Base-by-base conservation (phyloP, 2,797 vertebrate species). In the Girardinus metallicus region DNA sequence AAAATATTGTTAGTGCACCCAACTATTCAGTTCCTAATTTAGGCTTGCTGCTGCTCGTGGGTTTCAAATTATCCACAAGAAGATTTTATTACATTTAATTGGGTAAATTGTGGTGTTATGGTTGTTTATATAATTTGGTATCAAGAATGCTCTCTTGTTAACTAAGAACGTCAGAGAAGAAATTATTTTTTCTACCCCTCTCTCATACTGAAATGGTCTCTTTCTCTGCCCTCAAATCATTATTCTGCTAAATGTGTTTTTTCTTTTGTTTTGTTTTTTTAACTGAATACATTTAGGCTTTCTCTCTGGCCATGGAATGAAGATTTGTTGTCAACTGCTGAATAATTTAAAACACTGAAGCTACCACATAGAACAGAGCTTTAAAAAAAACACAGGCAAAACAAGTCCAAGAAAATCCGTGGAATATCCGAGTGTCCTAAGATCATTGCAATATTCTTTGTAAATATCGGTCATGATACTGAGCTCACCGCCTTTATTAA, bases 281-380 rank as follows among this genome's bases (percentile, higher is more conserved):
- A 16, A 49, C 57, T 80, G 74, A 80, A 74, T 49, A 10, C 11
- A 72, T 23, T 41, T 39, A 41, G 18, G 84, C 80, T 77, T 72
- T 74, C 53, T 68, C 71, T 83, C 4, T 79, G 62, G 76, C 74
- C n/a, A 29, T 73, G 43, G 80, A 76, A 60, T 68, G 74, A 83
- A 80, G 26, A 74, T 57, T 43, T 75, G 83, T 90, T 88, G 83
- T 80, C 53, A 70, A 73, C 76, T 86, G 62, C 47, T 93, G 83
- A 93, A 93, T 93, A 88, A 93, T 93, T 93, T 81, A 94, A 57
- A 86, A 44, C 77, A 26, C 76, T 75, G 73, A 87, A 78, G 72
- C 80, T 73, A 70, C 74, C 18, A 57, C 71, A 82, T 82, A 80
- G 44, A 79, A 62, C 53, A 36, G 31, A 80, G 60, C 29, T 16